Conservation (phyloP, 2,888 invertebrate species). For the Liposcelis brunnea region DNA sequence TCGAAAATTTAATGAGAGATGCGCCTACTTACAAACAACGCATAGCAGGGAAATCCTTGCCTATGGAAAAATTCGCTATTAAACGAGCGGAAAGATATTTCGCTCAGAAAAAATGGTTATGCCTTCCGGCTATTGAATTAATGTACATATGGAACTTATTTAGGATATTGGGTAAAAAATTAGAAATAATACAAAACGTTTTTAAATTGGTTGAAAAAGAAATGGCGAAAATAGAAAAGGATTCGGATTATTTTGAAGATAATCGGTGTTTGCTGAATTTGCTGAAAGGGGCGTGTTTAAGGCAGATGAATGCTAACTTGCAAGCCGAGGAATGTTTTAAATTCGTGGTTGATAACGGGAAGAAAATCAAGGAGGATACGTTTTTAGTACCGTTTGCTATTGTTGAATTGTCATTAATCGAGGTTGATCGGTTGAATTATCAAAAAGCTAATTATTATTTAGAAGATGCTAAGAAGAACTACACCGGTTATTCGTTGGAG, state of each 20-base stretch:
- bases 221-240: constrained; percentile 20
- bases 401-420: constrained; percentile 69
- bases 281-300: constrained; percentile 66
- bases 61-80: constrained; percentile 93
- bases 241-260: constrained; percentile 40
- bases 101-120: constrained; percentile 50
- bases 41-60: constrained; percentile 90
- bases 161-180: constrained; percentile 56
- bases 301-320: constrained; percentile 56
- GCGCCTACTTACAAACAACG: constrained; percentile 71
- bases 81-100: constrained; percentile 66
- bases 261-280: constrained; percentile 52
- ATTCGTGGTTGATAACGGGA: constrained; percentile 44
- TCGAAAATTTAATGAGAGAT: constrained; percentile 48
- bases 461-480: constrained; percentile 73
- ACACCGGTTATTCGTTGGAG: constrained; percentile 72
- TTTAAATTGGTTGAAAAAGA: constrained; percentile 43
- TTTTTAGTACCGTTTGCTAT: constrained; percentile 74
- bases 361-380: constrained; percentile 59
- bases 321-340: constrained; percentile 60
- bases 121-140: constrained; percentile 72
- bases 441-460: constrained; percentile 51
- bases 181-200: constrained; percentile 39
- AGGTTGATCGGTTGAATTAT: constrained; percentile 47
- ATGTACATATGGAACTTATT: constrained; percentile 90